Evolutionary conservation across 1,140 invertebrate species (phyloP).

Genomic region (Magallana angulata): DNA sequence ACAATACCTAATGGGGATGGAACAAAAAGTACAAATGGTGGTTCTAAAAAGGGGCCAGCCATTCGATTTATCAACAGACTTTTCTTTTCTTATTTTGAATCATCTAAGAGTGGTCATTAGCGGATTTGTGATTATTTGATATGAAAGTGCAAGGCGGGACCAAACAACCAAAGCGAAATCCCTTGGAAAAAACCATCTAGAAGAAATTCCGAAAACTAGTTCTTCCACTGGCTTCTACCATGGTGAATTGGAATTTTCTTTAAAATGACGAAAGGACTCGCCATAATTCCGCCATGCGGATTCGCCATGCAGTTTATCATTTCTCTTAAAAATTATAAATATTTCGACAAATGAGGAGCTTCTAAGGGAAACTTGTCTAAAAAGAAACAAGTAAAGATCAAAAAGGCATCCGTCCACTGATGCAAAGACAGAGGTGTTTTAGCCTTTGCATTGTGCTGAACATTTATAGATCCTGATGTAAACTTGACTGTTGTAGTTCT

Average conservation of each 20-base stretch:
- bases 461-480: not conserved
- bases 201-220: not conserved
- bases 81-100: not conserved
- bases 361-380: not conserved
- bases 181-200: not conserved
- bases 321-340: not conserved
- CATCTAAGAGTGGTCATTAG: not conserved
- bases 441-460: not conserved
- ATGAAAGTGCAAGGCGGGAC: not conserved
- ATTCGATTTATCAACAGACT: not conserved
- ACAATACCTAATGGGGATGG: slow-evolving; percentile 36
- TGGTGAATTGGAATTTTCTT: not conserved
- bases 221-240: not conserved
- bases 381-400: not conserved
- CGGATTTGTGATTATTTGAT: not conserved
- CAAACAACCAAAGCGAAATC: not conserved
- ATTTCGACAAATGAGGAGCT: not conserved
- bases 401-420: not conserved
- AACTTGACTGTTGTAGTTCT: too few relatives aligned
- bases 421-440: not conserved
- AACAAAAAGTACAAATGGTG: slow-evolving; percentile 36
- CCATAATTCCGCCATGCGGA: not conserved
- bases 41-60: slow-evolving; percentile 27
- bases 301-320: not conserved
- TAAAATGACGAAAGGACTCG: not conserved